Percentiles rank a stretch among this genome's conserved stretches.
Evolutionary conservation across 2,797 vertebrate genomes (phyloP).

Genomic region (Micromesistius poutassou): DNA sequence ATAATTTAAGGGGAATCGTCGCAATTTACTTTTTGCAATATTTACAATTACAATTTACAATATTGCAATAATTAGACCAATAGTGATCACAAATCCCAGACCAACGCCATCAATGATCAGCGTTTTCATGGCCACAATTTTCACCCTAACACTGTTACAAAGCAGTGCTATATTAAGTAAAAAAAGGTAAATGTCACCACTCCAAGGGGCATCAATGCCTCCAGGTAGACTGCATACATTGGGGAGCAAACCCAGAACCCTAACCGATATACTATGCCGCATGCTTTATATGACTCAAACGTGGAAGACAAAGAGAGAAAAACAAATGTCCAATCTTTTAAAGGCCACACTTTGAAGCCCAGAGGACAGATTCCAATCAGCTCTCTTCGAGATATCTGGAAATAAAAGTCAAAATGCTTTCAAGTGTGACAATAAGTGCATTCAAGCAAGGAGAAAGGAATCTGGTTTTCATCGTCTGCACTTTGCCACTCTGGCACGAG

Average conservation of each 20-base stretch:
- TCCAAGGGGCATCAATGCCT: neutral
- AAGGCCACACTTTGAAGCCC: slow-evolving; percentile 2
- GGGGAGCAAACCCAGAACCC: neutral
- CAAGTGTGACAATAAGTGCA: slow-evolving; percentile 11
- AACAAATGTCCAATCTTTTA: neutral
- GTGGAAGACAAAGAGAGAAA: neutral
- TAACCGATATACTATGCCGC: neutral
- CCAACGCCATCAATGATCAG: neutral
- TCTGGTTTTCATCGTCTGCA: slow-evolving; percentile 27
- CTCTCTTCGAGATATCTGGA: neutral
- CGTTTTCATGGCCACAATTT: neutral
- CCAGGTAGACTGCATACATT: neutral
- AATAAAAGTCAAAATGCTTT: slow-evolving; percentile 7
- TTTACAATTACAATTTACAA: too few relatives aligned
- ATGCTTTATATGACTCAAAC: neutral
- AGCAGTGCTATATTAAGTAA: neutral
- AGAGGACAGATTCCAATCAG: slow-evolving; percentile 11
- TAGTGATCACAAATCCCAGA: neutral
- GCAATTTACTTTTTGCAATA: neutral
- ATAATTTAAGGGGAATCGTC: neutral
- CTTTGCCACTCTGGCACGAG: slow-evolving; percentile 13
- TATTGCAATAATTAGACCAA: too few relatives aligned
- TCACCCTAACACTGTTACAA: neutral
- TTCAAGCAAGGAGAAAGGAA: slow-evolving; percentile 11
- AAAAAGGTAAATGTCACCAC: neutral